phyloP scores from a whole-genome alignment of 2,113 vertebrate species.

The Sebastes schlegelii region DNA sequence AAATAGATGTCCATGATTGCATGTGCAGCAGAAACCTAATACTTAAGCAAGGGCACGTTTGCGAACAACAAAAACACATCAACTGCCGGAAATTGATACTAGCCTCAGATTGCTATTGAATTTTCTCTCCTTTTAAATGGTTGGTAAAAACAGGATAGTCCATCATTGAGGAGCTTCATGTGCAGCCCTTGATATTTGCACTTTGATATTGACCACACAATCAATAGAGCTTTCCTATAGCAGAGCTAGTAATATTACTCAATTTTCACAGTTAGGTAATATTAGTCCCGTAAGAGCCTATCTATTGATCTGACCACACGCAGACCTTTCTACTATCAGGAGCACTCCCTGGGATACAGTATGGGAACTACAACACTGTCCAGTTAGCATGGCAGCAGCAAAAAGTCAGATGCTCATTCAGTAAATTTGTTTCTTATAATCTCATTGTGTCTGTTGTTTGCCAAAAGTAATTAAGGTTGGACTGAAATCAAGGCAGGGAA shows the following conservation, averaged over 20 bases:
- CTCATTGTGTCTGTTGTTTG: slow-evolving; percentile 6
- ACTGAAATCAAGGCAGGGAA: slow-evolving; percentile 15
- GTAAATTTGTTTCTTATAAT: slow-evolving; percentile 3
- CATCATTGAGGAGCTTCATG: slow-evolving; percentile 63
- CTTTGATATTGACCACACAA: slow-evolving; percentile 78
- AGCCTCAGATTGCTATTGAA: slow-evolving; percentile 59
- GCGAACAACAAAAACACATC: slow-evolving; percentile 54
- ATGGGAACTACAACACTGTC: background rate
- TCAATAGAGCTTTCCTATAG: slow-evolving; percentile 78
- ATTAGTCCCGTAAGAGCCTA: slow-evolving; percentile 75
- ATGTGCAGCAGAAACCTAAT: slow-evolving; percentile 43
- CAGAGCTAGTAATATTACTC: slow-evolving; percentile 78
- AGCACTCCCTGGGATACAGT: slow-evolving; percentile 5
- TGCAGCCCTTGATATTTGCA: slow-evolving; percentile 69
- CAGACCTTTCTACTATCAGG: slow-evolving; percentile 22
- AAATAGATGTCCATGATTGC: slow-evolving; percentile 38
- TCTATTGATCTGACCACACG: slow-evolving; percentile 69
- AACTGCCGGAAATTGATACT: slow-evolving; percentile 64
- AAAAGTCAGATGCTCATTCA: background rate
- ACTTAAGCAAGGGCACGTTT: slow-evolving; percentile 50
- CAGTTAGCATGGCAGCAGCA: slow-evolving; percentile 8
- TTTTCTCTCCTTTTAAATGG: slow-evolving; percentile 71
- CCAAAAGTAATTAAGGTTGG: slow-evolving; percentile 16
- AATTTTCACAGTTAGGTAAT: slow-evolving; percentile 79
- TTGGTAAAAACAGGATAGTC: slow-evolving; percentile 62